Percentiles rank a stretch among this genome's conserved stretches.
Conservation (phyloP, 2,888 invertebrate species). For the Drosophila testacea region DNA sequence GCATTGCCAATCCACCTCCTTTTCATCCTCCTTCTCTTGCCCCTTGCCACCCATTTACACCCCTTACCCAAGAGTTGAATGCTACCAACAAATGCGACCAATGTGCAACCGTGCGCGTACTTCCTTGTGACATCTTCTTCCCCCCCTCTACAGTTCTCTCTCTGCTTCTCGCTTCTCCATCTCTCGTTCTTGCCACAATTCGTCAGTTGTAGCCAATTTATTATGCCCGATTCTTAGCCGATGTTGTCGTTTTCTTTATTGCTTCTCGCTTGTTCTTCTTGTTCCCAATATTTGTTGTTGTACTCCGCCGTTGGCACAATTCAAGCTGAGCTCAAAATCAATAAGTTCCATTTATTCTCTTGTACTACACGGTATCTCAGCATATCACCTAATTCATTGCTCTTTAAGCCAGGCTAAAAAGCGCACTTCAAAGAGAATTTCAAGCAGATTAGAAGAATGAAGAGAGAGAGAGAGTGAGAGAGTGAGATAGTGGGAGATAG, state of each 20-base stretch:
- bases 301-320: conserved; percentile 28
- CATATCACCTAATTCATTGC: conserved; percentile 2
- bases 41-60: background rate
- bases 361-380: background rate
- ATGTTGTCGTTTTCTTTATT: conserved; percentile 45
- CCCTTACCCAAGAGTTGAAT: conserved; percentile 6
- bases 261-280: conserved; percentile 11
- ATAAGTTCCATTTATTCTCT: conserved; percentile 26
- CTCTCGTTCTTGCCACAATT: conserved; percentile 48
- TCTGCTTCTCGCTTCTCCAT: background rate
- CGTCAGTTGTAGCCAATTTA: conserved; percentile 77
- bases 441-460: too few species aligned
- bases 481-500: too few species aligned
- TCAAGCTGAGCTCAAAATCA: conserved; percentile 38
- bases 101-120: conserved; percentile 72
- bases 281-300: conserved; percentile 1
- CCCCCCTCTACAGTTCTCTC: background rate
- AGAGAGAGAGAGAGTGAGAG: too few species aligned
- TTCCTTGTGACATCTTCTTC: conserved; percentile 40
- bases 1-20: conserved; percentile 2
- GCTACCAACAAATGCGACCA: conserved; percentile 52
- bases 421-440: background rate
- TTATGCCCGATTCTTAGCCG: conserved; percentile 63
- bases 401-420: background rate
- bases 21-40: conserved; percentile 4